Percentiles rank a stretch among this genome's conserved stretches.
Conservation (phyloP, 2,888 invertebrate species). For the Adelphocoris suturalis region DNA sequence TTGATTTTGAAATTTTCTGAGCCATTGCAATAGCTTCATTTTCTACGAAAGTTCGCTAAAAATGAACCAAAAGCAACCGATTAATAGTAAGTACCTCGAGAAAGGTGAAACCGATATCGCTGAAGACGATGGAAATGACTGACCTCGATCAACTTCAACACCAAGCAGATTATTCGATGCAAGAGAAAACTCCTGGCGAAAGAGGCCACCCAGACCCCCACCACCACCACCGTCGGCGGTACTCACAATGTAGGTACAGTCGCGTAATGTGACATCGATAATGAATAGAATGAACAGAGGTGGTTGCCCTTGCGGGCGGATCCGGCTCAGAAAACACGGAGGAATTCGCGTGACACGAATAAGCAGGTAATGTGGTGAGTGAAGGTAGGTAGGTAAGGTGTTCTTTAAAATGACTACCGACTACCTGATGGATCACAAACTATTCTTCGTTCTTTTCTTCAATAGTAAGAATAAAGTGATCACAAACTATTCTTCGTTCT, state of each 20-base stretch:
- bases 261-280: not conserved
- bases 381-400: not conserved
- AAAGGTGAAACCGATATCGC: too few relatives aligned
- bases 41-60: too few relatives aligned
- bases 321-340: not conserved
- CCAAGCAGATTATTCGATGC: not conserved
- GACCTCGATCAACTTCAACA: not conserved
- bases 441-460: too few relatives aligned
- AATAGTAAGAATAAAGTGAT: too few relatives aligned
- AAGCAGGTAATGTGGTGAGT: not conserved
- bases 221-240: not conserved
- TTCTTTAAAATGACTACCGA: not conserved
- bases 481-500: too few relatives aligned
- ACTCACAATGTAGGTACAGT: not conserved
- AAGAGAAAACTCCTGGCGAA: not conserved
- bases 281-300: constrained; percentile 2
- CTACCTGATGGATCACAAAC: not conserved
- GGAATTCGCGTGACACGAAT: constrained; percentile 14
- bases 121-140: too few relatives aligned
- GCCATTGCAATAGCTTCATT: too few relatives aligned
- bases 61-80: too few relatives aligned
- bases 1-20: too few relatives aligned
- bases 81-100: too few relatives aligned
- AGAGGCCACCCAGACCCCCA: constrained; percentile 8
- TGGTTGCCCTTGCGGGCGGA: not conserved